Evolutionary conservation across 2,888 invertebrate species (phyloP), one percentile per base, ranked within the genome.

Genomic region (Ochropacha duplaris): DNA sequence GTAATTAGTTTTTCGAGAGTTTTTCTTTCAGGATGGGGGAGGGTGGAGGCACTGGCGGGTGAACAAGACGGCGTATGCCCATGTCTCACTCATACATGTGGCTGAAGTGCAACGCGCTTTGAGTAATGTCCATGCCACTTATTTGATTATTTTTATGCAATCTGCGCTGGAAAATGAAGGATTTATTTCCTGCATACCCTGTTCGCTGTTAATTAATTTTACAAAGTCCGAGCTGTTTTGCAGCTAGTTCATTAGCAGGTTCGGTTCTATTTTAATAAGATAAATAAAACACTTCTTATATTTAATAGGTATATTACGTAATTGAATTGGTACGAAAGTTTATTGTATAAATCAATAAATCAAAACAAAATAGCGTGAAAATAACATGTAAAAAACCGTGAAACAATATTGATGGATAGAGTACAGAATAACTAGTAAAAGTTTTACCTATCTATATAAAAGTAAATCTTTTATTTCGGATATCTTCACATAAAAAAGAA

Each of bases 1-100:
- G 93, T 93, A 93, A 93, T 93, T 93, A 93, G 93, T 93, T 93
- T 93, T 93, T 93, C 88, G 92, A 91, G 93, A 93, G 92, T 93
- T 93, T 93, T 93, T 93, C 93, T 93, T 93, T 92, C 90, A 87
- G 86, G 85, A 84, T 85, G 86, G 86, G 88, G 88, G 90, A 79
- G 81, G 74, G 86, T 83, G 87, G 87, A 77, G 86, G 83, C 75
- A 75, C 70, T 59, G 66, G 74, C 61, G 88, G 68, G 79, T 54
- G 83, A 88, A 77, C 55, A 80, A 72, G 85, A 86, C 57, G 65
- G 39, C 61, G 54, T 55, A 54, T 66, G 57, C 57, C 55, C 62
- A 63, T 67, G 56, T 84, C 78, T 68, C 79, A 49, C 69, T 83
- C 81, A 61, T 64, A 64, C 84, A 68, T 77, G 76, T 80, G 76